Percentiles rank a stretch among this genome's conserved stretches.
Conservation (phyloP, 2,113 vertebrate species). For the Orycteropus afer region DNA sequence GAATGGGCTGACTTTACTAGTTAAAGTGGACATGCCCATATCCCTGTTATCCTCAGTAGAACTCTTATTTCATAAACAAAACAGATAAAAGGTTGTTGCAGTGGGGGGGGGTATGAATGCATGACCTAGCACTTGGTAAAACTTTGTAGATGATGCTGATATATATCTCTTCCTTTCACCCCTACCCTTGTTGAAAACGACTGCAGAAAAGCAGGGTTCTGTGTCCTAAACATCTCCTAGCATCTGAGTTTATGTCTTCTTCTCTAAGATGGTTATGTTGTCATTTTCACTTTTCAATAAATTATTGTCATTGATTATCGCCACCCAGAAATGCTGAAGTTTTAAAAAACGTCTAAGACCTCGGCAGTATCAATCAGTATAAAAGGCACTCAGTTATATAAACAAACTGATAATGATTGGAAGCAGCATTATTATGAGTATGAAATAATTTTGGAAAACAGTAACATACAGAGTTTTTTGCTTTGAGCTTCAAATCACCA, state of each 20-base stretch:
- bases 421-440: background rate
- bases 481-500: background rate
- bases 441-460: background rate
- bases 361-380: background rate
- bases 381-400: background rate
- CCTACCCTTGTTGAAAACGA: background rate
- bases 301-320: background rate
- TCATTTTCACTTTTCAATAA: background rate
- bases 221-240: background rate
- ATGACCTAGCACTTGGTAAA: background rate
- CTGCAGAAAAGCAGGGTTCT: background rate
- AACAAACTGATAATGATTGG: background rate
- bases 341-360: background rate
- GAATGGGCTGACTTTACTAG: background rate
- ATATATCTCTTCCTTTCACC: fast-evolving
- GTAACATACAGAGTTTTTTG: background rate
- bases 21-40: background rate
- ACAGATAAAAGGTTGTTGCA: background rate
- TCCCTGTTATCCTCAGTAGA: background rate
- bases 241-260: background rate
- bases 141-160: fast-evolving
- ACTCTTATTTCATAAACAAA: background rate
- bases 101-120: no score
- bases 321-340: background rate
- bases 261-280: background rate